A percentile compares a stretch with the other conserved stretches of the same genome.
Conservation (phyloP, 37 sponge, comb jelly and placozoan genomes). For the Geodia barretti region DNA sequence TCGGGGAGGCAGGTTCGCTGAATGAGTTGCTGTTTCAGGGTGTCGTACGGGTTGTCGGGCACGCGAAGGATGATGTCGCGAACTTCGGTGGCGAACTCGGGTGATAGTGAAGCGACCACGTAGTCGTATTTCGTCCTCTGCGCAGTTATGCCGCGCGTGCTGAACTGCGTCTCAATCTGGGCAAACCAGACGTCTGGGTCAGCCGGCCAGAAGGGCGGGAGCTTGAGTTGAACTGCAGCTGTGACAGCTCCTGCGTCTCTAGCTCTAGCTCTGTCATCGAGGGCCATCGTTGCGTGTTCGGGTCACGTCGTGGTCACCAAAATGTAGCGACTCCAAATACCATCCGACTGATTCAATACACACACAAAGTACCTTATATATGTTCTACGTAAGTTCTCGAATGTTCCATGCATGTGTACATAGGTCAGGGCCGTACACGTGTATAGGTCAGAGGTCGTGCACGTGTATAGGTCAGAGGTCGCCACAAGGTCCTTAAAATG, state of each 20-base stretch:
- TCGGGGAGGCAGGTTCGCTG: slow-evolving; percentile 35
- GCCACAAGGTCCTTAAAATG: too few relatives aligned
- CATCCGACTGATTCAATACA: too few relatives aligned
- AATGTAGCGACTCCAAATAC: too few relatives aligned
- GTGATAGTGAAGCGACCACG: slow-evolving; percentile 22
- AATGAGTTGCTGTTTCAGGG: slow-evolving; percentile 33
- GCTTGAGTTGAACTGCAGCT: slow-evolving; percentile 11
- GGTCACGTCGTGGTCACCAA: slow-evolving; percentile 24
- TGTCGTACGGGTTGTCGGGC: slow-evolving; percentile 32
- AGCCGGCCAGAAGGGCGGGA: slow-evolving; percentile 51
- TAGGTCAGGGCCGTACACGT: too few relatives aligned
- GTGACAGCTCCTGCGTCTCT: neutral
- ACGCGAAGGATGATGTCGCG: slow-evolving; percentile 41
- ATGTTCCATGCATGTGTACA: too few relatives aligned
- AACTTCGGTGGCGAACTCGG: slow-evolving; percentile 51
- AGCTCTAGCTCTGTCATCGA: neutral
- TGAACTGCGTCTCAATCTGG: slow-evolving; percentile 50
- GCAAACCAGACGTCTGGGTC: slow-evolving; percentile 50
- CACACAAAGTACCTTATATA: too few relatives aligned
- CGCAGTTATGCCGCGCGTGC: slow-evolving; percentile 4
- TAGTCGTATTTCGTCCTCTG: slow-evolving; percentile 51
- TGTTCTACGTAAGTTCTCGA: too few relatives aligned
- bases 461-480: too few relatives aligned
- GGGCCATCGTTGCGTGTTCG: neutral
- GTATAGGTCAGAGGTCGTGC: too few relatives aligned